These are phyloP conservation scores for Acronicta aceris DNA, from an alignment of 2,888 invertebrate genomes.

Conservation along the genomic window DNA sequence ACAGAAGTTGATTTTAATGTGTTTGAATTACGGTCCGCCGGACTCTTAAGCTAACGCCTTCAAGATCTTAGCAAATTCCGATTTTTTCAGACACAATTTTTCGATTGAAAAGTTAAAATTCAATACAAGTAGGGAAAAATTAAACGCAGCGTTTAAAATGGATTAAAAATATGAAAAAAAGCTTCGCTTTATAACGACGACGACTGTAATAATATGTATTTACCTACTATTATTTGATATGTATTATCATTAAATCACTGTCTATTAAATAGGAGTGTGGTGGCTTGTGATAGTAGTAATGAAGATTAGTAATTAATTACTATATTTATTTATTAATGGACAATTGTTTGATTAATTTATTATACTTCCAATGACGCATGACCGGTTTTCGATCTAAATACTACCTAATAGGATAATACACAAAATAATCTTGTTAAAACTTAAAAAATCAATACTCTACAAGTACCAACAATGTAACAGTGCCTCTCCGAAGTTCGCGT, in stretches of 20 bases:
- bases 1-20: no score
- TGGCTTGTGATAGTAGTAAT: constrained; percentile 85
- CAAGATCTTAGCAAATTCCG: constrained; percentile 24
- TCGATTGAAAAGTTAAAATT: constrained; percentile 54
- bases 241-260: constrained; percentile 73
- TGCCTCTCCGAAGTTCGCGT: no score
- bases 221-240: constrained; percentile 57
- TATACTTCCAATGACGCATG: constrained; percentile 34
- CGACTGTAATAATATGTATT: constrained; percentile 71
- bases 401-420: constrained; percentile 36
- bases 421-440: constrained; percentile 46
- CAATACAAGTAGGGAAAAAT: constrained; percentile 68
- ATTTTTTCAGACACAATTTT: constrained; percentile 62
- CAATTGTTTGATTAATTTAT: constrained; percentile 49
- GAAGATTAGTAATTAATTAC: constrained; percentile 63
- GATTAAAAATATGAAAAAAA: constrained; percentile 69
- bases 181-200: constrained; percentile 85
- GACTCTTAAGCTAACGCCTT: no score
- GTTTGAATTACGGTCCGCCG: no score
- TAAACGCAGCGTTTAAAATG: constrained; percentile 73
- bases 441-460: constrained; percentile 27
- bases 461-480: no score
- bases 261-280: constrained; percentile 83
- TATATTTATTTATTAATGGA: constrained; percentile 50
- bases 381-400: constrained; percentile 43